Percentiles rank a stretch among this genome's conserved stretches.
Evolutionary conservation across 2,113 vertebrate genomes (phyloP).

Genomic region (Tonatia bakeri): DNA sequence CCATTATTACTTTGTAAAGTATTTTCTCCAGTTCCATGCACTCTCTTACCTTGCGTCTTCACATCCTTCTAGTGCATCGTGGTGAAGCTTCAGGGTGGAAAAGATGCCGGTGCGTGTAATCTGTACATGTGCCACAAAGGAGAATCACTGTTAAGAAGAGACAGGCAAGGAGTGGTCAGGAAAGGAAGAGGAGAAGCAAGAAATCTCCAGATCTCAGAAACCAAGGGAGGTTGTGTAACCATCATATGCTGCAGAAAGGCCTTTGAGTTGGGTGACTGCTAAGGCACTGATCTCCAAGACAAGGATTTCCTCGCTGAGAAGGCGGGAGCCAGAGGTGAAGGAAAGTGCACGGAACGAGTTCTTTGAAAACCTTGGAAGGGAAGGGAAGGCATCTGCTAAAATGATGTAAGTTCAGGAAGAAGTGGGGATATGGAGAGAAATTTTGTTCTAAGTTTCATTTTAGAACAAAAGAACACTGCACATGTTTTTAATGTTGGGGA

Average conservation of each 20-base stretch:
- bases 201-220: background rate
- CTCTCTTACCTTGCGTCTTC: background rate
- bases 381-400: background rate
- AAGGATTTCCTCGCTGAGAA: background rate
- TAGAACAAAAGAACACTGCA: background rate
- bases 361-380: background rate
- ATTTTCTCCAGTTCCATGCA: background rate
- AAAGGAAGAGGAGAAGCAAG: background rate
- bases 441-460: background rate
- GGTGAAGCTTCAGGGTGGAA: background rate
- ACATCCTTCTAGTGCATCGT: background rate
- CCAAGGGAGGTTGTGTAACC: background rate
- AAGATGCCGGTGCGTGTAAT: background rate
- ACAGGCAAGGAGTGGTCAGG: background rate
- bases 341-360: background rate
- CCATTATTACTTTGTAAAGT: background rate
- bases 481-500: background rate
- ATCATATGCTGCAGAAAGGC: background rate
- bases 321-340: background rate
- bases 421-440: background rate
- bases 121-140: background rate
- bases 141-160: background rate
- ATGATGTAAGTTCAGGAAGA: background rate
- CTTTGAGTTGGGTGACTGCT: background rate
- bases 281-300: background rate